These are phyloP conservation scores for Lethenteron camtschaticum DNA, from an alignment of 2,113 vertebrate genomes.

Conservation along the genomic window DNA sequence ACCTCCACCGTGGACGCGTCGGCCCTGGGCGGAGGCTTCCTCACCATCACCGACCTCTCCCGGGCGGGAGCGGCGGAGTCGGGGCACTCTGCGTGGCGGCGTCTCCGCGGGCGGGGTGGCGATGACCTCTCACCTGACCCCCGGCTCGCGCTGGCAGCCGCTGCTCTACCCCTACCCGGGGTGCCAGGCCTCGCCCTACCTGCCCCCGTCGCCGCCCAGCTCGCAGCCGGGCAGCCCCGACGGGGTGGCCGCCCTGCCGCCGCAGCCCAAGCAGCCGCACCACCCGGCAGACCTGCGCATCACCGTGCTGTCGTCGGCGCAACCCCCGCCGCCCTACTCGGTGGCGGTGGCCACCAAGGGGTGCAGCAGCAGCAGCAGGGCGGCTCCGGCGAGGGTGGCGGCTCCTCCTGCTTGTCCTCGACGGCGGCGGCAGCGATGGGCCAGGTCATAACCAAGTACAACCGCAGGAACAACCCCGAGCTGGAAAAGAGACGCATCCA, in stretches of 20 bases:
- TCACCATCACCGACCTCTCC: too few species aligned
- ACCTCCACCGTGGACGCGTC: too few species aligned
- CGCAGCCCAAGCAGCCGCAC: constrained; percentile 35
- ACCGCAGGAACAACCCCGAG: constrained; percentile 73
- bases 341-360: constrained; percentile 66
- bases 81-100: too few species aligned
- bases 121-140: too few species aligned
- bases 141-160: not conserved
- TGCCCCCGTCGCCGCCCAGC: constrained; percentile 75
- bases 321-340: constrained; percentile 67
- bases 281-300: constrained; percentile 68
- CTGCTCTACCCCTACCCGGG: not conserved
- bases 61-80: too few species aligned
- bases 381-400: too few species aligned
- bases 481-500: constrained; percentile 82
- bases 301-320: constrained; percentile 55
- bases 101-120: too few species aligned
- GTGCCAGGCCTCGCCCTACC: constrained; percentile 25
- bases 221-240: constrained; percentile 81
- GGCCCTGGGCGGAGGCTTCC: too few species aligned
- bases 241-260: constrained; percentile 52
- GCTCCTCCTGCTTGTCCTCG: too few species aligned
- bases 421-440: too few species aligned
- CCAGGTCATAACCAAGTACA: constrained; percentile 24
- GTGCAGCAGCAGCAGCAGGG: not conserved